phyloP scores from a whole-genome alignment of 2,888 invertebrate species.

The Epirrhoe alternata region DNA sequence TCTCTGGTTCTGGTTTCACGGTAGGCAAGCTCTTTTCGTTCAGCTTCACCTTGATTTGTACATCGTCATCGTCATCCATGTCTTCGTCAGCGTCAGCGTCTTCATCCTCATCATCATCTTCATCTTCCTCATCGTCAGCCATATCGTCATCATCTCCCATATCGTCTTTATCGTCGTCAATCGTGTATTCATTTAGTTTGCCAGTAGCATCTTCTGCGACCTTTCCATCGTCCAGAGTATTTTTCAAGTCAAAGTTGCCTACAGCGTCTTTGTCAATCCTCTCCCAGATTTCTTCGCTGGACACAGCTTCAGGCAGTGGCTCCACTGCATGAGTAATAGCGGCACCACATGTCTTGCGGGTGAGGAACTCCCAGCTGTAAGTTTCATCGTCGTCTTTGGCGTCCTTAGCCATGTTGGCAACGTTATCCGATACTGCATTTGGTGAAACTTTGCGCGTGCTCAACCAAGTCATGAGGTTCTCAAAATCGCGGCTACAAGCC shows the following conservation, averaged over 20 bases:
- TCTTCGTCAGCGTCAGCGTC: conserved; percentile 59
- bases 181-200: conserved; percentile 47
- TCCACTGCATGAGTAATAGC: conserved; percentile 67
- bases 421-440: conserved; percentile 68
- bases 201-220: conserved; percentile 58
- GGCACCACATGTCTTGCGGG: conserved; percentile 74
- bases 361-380: conserved; percentile 80
- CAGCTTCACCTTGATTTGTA: conserved; percentile 66
- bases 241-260: conserved; percentile 74
- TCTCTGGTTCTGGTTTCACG: conserved; percentile 6
- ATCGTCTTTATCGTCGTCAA: conserved; percentile 60
- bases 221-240: conserved; percentile 75
- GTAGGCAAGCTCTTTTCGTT: conserved; percentile 25
- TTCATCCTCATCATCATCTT: conserved; percentile 56
- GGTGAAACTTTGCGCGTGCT: conserved; percentile 85
- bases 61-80: conserved; percentile 63
- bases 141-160: conserved; percentile 66
- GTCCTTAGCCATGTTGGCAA: conserved; percentile 73
- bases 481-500: conserved; percentile 88
- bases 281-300: conserved; percentile 81
- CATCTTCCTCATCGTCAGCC: conserved; percentile 63
- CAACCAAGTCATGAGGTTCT: conserved; percentile 87
- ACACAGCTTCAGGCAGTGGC: conserved; percentile 62
- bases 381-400: conserved; percentile 66
- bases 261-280: conserved; percentile 72